Conservation (phyloP, 2,888 invertebrate species). For the Itoplectis maculator region DNA sequence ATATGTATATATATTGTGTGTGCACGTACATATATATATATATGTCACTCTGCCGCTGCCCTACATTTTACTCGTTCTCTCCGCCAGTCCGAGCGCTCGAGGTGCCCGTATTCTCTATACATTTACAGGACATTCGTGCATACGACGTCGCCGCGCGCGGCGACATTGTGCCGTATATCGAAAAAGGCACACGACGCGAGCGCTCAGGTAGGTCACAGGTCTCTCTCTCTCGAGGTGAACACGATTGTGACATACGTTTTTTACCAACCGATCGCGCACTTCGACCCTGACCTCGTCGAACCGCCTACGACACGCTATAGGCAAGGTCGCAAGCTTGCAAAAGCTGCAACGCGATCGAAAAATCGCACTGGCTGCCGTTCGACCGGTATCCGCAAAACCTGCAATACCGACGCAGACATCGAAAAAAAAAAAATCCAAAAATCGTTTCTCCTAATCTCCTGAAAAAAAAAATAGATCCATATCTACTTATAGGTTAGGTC, state of each 20-base stretch:
- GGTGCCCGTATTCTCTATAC: slow-evolving; percentile 3
- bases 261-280: slow-evolving; percentile 48
- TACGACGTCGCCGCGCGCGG: background rate
- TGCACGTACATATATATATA: no score
- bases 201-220: background rate
- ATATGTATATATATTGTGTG: no score
- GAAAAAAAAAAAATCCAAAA: no score
- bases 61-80: background rate
- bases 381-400: no score
- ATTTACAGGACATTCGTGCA: slow-evolving; percentile 21
- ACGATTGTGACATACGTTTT: background rate
- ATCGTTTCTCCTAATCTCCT: no score
- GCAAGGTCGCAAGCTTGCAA: no score
- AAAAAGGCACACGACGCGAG: slow-evolving; percentile 8
- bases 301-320: background rate
- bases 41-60: background rate
- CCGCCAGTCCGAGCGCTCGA: background rate
- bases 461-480: no score
- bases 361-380: no score
- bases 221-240: background rate
- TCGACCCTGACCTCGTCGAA: slow-evolving; percentile 45
- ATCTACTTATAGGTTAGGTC: no score
- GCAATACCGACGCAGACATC: no score
- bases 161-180: background rate
- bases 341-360: no score